Evolutionary conservation across 2,113 vertebrate species (phyloP), one percentile per base, ranked within the genome.

Genomic region (Glareola pratincola): DNA sequence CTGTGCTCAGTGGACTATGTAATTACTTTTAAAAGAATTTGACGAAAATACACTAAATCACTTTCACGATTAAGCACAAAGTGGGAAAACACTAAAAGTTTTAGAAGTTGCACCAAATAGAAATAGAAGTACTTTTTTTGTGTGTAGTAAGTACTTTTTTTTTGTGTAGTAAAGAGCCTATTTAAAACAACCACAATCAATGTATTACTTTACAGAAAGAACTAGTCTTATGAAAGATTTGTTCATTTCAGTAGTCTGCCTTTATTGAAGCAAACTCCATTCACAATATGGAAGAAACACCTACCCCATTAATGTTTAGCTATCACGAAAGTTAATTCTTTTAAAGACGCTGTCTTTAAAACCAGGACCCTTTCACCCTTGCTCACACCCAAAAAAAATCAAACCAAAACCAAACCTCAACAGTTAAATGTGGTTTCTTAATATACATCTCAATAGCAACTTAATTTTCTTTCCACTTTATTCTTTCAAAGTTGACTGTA

Each of bases 1-100:
- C 34, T 45, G 62, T 87, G 60, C 18, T 87, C 36, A 90, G 30
- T 88, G 53, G 57, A 93, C 66, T 88, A 57, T 82, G 53, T 64
- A 91, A 94, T 93, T 82, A 88, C 39, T 95, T 96, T 68, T 60
- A 85, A 89, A 86, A 90, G 68, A 78, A 72, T 89, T 87, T 87
- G 47, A 92, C 73, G 59, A 81, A 88, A 89, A 92, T 72, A 74
- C 8, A 60, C 23, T 78, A 94, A 84, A 92, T 92, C 29, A 84
- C 34, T 94, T 85, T 67, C 60, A 87, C 7, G 7, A 81, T 71
- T 83, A 89, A 94, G 19, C 43, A 60, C 8, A n/a, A 75, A 91
- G 29, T 68, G 30, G 56, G 30, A 95, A 96, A 91, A 68, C 23
- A 71, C 18, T 78, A 56, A 8, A 76, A 67, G 20, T 76, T 85